Evolutionary conservation across 1,140 invertebrate species (phyloP), one percentile per base, ranked within the genome.

Genomic region (Triops longicaudatus): DNA sequence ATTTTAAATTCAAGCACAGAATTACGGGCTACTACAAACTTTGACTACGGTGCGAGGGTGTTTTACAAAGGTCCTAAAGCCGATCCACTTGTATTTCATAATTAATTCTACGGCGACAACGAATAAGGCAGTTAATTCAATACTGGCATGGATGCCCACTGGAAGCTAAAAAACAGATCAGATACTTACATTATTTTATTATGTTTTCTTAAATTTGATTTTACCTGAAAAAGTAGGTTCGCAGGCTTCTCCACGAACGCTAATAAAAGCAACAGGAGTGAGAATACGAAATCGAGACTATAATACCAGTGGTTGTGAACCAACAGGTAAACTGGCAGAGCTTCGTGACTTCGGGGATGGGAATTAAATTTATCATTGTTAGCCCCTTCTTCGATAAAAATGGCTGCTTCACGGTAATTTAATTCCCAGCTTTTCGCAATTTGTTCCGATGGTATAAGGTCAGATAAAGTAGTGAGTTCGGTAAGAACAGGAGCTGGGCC

Each of bases 321-420:
- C 63, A 95, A 85, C 26, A 95, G 86, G 83, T 96, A 97, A 0
- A 93, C 92, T 11, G 94, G 94, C 74, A 96, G 84, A 82, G 93
- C 92, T 81, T 91, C 90, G 27, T 90, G 90, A 82, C 91, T 90
- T 63, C 89, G 88, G 0, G 94, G 94, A 85, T 97, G 94, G 6
- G 92, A 93, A 81, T 93, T 91, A 83, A 95, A 96, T 83, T 96
- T 96, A 84, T 96, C 94, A 86, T 97, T 97, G 82, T 96, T 95
- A 84, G 90, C 88, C 12, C 94, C 94, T 89, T 97, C 94, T 86
- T 93, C 91, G 81, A 93, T 86, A 85, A 91, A 94, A 81, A 95
- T 95, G 74, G 93, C 91, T 72, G 93, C 93, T 83, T 96, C 94
- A 81, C 94, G 91, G 84, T 95, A 96, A 84, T 95, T 95, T 89